Evolutionary conservation across 2,888 invertebrate species (phyloP), one percentile per base, ranked within the genome.

Genomic region (Willowsia nigromaculata): DNA sequence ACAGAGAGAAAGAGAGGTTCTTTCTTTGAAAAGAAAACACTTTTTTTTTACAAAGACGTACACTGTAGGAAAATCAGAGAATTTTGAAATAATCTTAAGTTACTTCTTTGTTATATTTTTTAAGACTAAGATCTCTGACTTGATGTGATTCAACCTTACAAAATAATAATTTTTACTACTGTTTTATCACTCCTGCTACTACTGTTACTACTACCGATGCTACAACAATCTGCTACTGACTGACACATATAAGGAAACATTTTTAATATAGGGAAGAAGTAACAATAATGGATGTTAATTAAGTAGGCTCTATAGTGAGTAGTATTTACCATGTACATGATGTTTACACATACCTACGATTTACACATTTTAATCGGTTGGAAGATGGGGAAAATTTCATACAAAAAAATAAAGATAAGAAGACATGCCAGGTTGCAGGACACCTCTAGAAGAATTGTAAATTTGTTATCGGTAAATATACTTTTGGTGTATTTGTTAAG

Each of bases 101-200:
- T 22, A 37, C 13, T 40, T 68, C 27, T 27, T 33, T 74, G 30
- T 50, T 71, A 40, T 53, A 82, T 74, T 76, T 85, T 85, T 47
- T 37, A 89, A 89, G 85, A 89, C 85, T 85, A 80, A 74, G 89
- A 89, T 89, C 89, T 89, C 89, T 89, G 89, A 89, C 89, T 80
- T 71, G 71, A 89, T 89, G 89, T 89, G 89, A 89, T 89, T 89
- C 89, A 89, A 80, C 65, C 18, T 59, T 81, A 84, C 53, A 68
- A 78, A 53, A 40, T 65, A 68, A 56, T 71, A 43, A 43, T 74
- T 59, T 74, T 74, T 43, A 74, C 74, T 74, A 27, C 50, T n/a
- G 40, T 40, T 40, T 40, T 40, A 40, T 40, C 11, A 40, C 40
- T 40, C 5, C 18, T 25, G 53, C 59, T 43, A 53, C 25, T 27